Base-by-base conservation (phyloP, 2,113 vertebrate species). In the Entomyzon cyanotis region DNA sequence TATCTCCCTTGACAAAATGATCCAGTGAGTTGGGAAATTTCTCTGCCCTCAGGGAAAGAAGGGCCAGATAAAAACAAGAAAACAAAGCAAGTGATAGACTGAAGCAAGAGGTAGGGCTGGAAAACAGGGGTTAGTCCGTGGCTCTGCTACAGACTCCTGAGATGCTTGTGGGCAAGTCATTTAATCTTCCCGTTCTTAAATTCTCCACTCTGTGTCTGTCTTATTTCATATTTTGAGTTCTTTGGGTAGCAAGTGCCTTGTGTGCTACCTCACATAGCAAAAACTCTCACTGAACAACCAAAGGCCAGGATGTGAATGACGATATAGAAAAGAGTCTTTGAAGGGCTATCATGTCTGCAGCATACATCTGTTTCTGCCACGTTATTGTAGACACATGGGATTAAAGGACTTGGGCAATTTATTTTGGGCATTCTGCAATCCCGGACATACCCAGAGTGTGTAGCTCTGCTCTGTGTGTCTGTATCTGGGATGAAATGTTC, bases 1-100 rank as follows among this genome's bases (percentile, higher is more conserved):
- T 94, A 13, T 95, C 84, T 95, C 94, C 80, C 80, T 94, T 94
- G 79, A 96, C 95, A 96, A 97, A 96, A 90, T 68, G 91, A 94
- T 93, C 87, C 88, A 92, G 79, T 67, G 63, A 75, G 81, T 92
- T 88, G 95, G 88, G 68, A 94, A 94, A 92, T 96, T 86, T 94
- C 62, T 93, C 52, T 93, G 56, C 70, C 93, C 67, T 65, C 39
- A 49, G 50, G 91, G 80, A 73, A 87, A 62, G 70, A 93, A 79
- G 23, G 77, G 84, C 44, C 74, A 84, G 81, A 93, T 33, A 76
- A 87, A 94, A 93, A 52, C 69, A 84, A 58, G 84, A 84, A 89
- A 93, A 95, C 80, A 91, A 90, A 94, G 62, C 44, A 79, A 91
- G 49, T 68, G 91, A 82, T 89, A 69, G 81, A 94, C 91, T 62